Conservation (phyloP, 2,113 vertebrate genomes). For the Rutilus rutilus region DNA sequence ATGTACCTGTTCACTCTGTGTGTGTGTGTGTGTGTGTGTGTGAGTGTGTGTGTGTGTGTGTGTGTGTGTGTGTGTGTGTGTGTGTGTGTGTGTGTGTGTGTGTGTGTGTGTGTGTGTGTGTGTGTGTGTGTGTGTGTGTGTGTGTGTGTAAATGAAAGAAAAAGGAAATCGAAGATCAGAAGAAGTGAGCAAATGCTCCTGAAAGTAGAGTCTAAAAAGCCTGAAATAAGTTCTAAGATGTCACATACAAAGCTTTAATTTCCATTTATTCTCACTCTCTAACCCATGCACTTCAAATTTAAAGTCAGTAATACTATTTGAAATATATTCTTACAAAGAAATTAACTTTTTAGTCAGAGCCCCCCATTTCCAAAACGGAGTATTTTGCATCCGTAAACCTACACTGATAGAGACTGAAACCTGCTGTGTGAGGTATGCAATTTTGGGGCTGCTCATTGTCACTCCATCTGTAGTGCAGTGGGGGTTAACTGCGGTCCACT, state of each 20-base stretch:
- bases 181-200: not conserved
- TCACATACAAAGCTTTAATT: not conserved
- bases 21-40: too few relatives aligned
- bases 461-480: slow-evolving; percentile 42
- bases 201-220: slow-evolving; percentile 13
- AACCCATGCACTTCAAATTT: not conserved
- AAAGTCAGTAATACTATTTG: not conserved
- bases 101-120: too few relatives aligned
- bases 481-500: slow-evolving; percentile 34
- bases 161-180: slow-evolving; percentile 11
- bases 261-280: not conserved
- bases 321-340: slow-evolving; percentile 10
- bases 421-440: slow-evolving; percentile 28
- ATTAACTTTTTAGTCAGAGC: not conserved
- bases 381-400: slow-evolving; percentile 9
- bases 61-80: too few relatives aligned
- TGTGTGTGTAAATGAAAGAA: not conserved
- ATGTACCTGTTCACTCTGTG: not conserved
- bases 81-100: too few relatives aligned
- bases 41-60: too few relatives aligned
- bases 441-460: slow-evolving; percentile 27
- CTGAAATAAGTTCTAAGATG: not conserved
- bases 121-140: not conserved
- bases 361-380: not conserved
- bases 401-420: slow-evolving; percentile 21